Evolutionary conservation across 2,797 vertebrate species (phyloP).

Genomic region (Sebastes paucispinis): DNA sequence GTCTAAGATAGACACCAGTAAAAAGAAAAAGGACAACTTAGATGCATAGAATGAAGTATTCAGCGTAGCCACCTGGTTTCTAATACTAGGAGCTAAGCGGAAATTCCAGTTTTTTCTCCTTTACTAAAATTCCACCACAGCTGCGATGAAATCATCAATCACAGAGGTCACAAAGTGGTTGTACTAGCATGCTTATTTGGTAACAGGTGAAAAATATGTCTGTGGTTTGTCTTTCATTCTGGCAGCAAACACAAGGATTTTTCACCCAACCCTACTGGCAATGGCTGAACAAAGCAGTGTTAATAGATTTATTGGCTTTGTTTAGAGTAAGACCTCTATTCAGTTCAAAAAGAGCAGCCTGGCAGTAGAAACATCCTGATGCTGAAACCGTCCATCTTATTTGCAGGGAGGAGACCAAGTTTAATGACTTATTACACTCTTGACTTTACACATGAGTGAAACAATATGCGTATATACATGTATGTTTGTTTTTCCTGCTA

Average conservation of each 20-base stretch:
- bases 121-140: background rate
- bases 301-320: background rate
- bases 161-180: background rate
- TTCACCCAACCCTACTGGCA: background rate
- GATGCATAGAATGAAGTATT: background rate
- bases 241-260: background rate
- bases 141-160: conserved; percentile 3
- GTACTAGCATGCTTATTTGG: background rate
- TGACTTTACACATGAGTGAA: background rate
- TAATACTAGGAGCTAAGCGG: background rate
- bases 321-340: background rate
- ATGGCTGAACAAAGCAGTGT: background rate
- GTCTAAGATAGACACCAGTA: background rate
- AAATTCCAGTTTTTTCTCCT: background rate
- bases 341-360: background rate
- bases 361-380: background rate
- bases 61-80: conserved; percentile 2
- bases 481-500: background rate
- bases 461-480: no score
- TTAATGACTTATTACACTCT: background rate
- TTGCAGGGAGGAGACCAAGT: background rate
- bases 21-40: background rate
- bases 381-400: background rate
- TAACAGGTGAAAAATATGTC: conserved; percentile 6
- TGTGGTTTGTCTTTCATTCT: conserved; percentile 10